Conservation (phyloP, 2,888 invertebrate genomes). For the Temnothorax ravouxi region DNA sequence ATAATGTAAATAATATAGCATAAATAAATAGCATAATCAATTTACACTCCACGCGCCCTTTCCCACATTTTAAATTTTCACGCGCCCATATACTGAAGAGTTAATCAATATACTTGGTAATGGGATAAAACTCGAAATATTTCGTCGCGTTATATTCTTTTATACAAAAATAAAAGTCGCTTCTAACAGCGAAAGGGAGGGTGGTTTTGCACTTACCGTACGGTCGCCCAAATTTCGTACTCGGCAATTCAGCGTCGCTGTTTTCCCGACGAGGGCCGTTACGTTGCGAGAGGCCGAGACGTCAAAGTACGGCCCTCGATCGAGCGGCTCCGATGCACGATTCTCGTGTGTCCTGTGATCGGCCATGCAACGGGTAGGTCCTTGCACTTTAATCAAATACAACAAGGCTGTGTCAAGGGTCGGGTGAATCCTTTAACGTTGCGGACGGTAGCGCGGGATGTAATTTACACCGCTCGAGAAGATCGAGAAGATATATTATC, state of each 20-base stretch:
- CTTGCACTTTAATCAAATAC: constrained; percentile 76
- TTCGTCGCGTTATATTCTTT: background rate
- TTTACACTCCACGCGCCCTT: too few relatives aligned
- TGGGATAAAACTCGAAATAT: too few relatives aligned
- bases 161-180: background rate
- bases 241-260: constrained; percentile 92
- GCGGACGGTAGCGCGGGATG: background rate
- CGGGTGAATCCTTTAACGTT: background rate
- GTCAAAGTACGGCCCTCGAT: constrained; percentile 91
- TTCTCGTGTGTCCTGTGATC: constrained; percentile 85
- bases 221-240: constrained; percentile 92
- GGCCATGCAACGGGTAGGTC: constrained; percentile 82
- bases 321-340: constrained; percentile 86
- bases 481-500: constrained; percentile 19
- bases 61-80: too few relatives aligned
- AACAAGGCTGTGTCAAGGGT: background rate
- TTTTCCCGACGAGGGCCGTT: constrained; percentile 92
- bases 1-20: too few relatives aligned
- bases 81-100: too few relatives aligned
- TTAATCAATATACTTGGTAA: background rate
- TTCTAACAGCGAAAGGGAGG: background rate
- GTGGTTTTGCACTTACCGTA: constrained; percentile 88
- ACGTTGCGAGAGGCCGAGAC: constrained; percentile 91
- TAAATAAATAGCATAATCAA: too few relatives aligned
- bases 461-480: constrained; percentile 26